phyloP scores from a whole-genome alignment of 2,797 vertebrate genomes.

The Rhinoraja longicauda region DNA sequence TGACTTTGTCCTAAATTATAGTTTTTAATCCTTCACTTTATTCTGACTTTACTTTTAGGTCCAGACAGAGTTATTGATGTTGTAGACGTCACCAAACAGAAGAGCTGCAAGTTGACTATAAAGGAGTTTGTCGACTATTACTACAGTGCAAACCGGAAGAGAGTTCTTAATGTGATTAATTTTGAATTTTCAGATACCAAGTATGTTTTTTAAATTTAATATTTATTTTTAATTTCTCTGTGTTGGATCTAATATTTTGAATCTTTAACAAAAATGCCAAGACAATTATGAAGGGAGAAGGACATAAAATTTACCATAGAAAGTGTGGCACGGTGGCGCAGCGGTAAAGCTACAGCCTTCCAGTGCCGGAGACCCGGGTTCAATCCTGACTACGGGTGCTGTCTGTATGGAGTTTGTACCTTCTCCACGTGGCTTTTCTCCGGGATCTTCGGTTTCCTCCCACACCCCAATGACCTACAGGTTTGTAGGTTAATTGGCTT shows the following conservation, averaged over 20 bases:
- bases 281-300: neutral
- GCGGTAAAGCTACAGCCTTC: too few relatives aligned
- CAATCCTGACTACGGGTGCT: too few relatives aligned
- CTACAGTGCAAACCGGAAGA: conserved; percentile 94
- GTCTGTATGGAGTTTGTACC: too few relatives aligned
- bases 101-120: conserved; percentile 90
- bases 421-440: too few relatives aligned
- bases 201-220: conserved; percentile 51
- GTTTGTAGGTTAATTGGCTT: too few relatives aligned
- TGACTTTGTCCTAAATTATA: neutral
- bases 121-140: conserved; percentile 99
- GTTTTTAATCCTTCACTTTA: neutral
- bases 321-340: too few relatives aligned
- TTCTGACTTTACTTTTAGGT: conserved; percentile 55
- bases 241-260: neutral
- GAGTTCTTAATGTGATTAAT: conserved; percentile 89
- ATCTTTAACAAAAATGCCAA: neutral
- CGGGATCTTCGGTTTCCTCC: too few relatives aligned
- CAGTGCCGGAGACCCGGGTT: too few relatives aligned
- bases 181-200: conserved; percentile 91
- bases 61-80: conserved; percentile 87
- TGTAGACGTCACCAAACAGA: conserved; percentile 90
- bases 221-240: neutral
- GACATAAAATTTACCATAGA: neutral
- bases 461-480: too few relatives aligned